Percentiles rank a stretch among this genome's conserved stretches.
phyloP scores from a whole-genome alignment of 1,140 invertebrate species.

The Bombus turneri region DNA sequence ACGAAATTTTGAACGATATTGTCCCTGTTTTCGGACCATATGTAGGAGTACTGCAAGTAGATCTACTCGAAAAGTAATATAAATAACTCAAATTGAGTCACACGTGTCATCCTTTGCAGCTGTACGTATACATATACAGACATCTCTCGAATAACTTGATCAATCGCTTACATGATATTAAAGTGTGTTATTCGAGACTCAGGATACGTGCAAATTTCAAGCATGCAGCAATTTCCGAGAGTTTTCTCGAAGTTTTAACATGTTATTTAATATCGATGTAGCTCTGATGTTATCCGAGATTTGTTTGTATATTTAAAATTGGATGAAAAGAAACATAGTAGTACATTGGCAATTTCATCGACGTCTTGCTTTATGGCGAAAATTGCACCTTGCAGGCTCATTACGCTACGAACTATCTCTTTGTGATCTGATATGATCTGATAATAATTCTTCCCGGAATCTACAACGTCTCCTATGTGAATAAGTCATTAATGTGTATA shows the following conservation, averaged over 20 bases:
- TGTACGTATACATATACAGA: background rate
- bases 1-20: constrained; percentile 87
- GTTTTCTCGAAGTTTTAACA: too few relatives aligned
- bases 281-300: background rate
- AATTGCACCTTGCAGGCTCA: constrained; percentile 88
- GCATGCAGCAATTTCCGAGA: too few relatives aligned
- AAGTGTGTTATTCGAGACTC: too few relatives aligned
- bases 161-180: background rate
- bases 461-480: constrained; percentile 44
- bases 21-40: constrained; percentile 89
- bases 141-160: background rate
- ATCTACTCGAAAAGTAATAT: constrained; percentile 57
- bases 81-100: background rate
- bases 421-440: constrained; percentile 90
- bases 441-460: constrained; percentile 85
- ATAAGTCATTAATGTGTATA: constrained; percentile 23
- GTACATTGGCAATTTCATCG: constrained; percentile 72
- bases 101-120: background rate
- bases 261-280: too few relatives aligned
- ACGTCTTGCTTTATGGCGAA: constrained; percentile 86
- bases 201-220: too few relatives aligned
- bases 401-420: constrained; percentile 88
- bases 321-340: constrained; percentile 3
- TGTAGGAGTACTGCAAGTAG: constrained; percentile 85
- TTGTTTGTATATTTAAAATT: background rate